These are phyloP conservation scores for Whitmania pigra DNA, from an alignment of 1,140 invertebrate species.

Conservation along the genomic window DNA sequence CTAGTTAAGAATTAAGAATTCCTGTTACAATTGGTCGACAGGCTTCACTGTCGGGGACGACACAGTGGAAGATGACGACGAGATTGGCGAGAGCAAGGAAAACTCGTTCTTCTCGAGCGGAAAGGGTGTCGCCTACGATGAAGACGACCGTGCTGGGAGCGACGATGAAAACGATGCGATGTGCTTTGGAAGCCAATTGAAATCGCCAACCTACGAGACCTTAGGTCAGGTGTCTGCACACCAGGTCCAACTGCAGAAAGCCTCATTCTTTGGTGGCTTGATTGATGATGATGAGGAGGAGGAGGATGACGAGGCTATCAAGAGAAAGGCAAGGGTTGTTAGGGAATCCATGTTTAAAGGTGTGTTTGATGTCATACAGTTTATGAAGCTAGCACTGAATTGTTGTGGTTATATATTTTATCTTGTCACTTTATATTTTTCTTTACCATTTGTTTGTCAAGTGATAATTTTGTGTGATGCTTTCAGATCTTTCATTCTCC, in stretches of 20 bases:
- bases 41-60: neutral
- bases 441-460: no score
- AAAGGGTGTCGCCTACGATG: neutral
- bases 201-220: neutral
- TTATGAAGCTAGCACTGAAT: no score
- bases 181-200: neutral
- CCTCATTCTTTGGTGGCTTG: constrained; percentile 53
- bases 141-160: neutral
- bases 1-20: neutral
- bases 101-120: no score
- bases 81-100: neutral
- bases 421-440: no score
- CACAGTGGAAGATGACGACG: neutral
- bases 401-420: no score
- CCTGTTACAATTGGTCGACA: neutral
- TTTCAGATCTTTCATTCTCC: neutral
- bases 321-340: no score
- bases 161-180: neutral
- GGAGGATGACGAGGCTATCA: neutral
- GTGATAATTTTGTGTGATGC: neutral
- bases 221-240: constrained; percentile 45
- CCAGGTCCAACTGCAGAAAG: constrained; percentile 71
- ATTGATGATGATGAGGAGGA: constrained; percentile 32
- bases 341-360: no score
- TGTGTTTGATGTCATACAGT: no score